A percentile compares a stretch with the other conserved stretches of the same genome.
phyloP scores from a whole-genome alignment of 2,113 vertebrate species.

The Odobenus rosmarus region DNA sequence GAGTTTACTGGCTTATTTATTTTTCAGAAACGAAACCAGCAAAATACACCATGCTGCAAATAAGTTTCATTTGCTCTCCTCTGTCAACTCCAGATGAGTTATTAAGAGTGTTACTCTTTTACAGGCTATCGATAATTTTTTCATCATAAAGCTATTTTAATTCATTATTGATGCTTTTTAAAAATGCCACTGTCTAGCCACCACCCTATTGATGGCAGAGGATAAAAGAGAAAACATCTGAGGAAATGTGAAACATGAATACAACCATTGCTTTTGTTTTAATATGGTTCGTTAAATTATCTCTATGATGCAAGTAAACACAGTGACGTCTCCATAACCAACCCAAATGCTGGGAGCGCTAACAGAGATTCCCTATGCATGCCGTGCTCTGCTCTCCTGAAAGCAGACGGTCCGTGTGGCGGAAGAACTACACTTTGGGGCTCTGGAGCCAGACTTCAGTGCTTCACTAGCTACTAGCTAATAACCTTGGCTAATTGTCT shows the following conservation, averaged over 20 bases:
- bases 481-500: neutral
- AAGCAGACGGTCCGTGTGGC: neutral
- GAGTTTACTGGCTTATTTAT: slow-evolving; percentile 63
- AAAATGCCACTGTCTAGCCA: slow-evolving; percentile 44
- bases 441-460: neutral
- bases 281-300: neutral
- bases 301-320: neutral
- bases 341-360: neutral
- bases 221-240: slow-evolving; percentile 45
- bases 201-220: neutral
- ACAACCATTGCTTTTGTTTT: neutral
- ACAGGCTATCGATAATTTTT: slow-evolving; percentile 59
- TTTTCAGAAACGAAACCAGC: slow-evolving; percentile 70
- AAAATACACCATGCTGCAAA: slow-evolving; percentile 68
- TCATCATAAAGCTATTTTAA: slow-evolving; percentile 65
- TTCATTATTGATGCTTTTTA: slow-evolving; percentile 50
- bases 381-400: neutral
- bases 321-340: neutral
- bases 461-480: neutral
- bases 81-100: slow-evolving; percentile 26
- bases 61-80: slow-evolving; percentile 65
- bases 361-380: neutral
- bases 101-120: slow-evolving; percentile 28
- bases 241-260: slow-evolving; percentile 55
- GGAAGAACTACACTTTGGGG: neutral